Conservation (phyloP, 2,113 vertebrate genomes). For the Channa maculata region DNA sequence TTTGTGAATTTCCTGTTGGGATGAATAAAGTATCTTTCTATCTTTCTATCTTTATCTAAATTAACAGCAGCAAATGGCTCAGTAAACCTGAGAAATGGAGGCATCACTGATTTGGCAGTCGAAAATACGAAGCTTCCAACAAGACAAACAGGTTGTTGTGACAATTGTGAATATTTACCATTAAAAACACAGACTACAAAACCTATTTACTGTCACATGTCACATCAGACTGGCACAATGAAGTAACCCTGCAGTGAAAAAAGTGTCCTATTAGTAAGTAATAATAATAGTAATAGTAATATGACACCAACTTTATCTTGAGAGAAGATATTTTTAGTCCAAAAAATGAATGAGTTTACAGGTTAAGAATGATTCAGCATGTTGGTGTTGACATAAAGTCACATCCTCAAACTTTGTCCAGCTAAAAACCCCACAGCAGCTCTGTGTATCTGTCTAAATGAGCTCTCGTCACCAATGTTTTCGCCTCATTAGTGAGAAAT, state of each 20-base stretch:
- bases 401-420: slow-evolving; percentile 25
- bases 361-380: neutral
- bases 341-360: neutral
- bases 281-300: no score
- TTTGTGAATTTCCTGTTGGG: no score
- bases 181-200: neutral
- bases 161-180: neutral
- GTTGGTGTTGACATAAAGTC: slow-evolving; percentile 23
- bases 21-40: no score
- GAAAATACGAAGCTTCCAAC: no score
- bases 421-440: slow-evolving; percentile 30
- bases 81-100: no score
- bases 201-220: neutral
- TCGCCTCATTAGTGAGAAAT: slow-evolving; percentile 61
- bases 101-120: no score
- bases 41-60: no score
- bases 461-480: slow-evolving; percentile 49
- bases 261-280: neutral
- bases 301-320: slow-evolving; percentile 35
- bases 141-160: neutral
- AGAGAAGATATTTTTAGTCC: slow-evolving; percentile 16
- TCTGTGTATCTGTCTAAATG: slow-evolving; percentile 38
- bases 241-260: neutral
- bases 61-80: no score
- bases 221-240: neutral